These are phyloP conservation scores for Drosophila triauraria DNA, from an alignment of 1,140 invertebrate species.

Conservation along the genomic window DNA sequence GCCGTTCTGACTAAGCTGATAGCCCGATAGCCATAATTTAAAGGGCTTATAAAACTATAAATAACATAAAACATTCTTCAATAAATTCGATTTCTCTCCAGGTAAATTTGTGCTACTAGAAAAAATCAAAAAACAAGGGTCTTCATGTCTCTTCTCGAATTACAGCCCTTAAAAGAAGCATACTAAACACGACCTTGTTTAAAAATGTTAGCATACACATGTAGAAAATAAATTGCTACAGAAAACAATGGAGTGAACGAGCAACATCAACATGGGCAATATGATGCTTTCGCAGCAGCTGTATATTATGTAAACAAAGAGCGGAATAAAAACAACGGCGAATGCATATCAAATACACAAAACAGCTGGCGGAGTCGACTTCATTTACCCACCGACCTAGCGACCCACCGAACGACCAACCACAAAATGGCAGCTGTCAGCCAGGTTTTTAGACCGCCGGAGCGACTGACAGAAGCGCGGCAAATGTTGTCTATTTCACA, in stretches of 20 bases:
- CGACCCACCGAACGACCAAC: background rate
- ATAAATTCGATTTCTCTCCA: too few relatives aligned
- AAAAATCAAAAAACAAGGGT: too few relatives aligned
- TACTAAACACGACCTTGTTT: constrained; percentile 6
- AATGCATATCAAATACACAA: constrained; percentile 33
- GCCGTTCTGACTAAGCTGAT: too few relatives aligned
- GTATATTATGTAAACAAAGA: constrained; percentile 29
- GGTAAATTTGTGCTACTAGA: background rate
- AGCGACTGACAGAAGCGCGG: constrained; percentile 9
- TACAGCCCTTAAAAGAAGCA: background rate
- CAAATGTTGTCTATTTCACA: constrained; percentile 70
- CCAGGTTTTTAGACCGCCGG: constrained; percentile 30
- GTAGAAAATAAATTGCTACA: constrained; percentile 13
- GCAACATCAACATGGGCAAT: constrained; percentile 13
- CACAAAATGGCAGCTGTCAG: constrained; percentile 35
- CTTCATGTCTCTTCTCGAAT: background rate
- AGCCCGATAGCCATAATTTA: too few relatives aligned
- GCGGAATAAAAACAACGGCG: constrained; percentile 30
- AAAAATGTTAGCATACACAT: constrained; percentile 15
- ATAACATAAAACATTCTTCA: too few relatives aligned
- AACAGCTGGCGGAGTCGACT: constrained; percentile 37
- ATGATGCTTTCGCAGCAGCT: constrained; percentile 35
- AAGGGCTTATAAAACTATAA: too few relatives aligned
- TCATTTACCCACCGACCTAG: constrained; percentile 18
- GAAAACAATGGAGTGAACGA: constrained; percentile 20